phyloP scores from a whole-genome alignment of 2,797 vertebrate species.

The Scyliorhinus canicula region DNA sequence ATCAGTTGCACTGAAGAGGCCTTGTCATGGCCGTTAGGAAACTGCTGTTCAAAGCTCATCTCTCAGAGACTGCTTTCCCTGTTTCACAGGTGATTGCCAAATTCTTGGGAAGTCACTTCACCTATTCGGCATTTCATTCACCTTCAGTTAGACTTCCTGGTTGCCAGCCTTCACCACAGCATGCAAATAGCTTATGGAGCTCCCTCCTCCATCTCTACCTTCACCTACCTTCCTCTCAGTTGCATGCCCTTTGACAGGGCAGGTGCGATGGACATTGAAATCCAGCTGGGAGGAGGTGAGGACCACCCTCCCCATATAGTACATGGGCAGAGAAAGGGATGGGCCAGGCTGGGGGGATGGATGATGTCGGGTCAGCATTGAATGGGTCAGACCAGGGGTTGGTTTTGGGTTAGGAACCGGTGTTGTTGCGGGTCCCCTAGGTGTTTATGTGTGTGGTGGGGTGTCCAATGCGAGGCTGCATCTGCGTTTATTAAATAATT shows the following conservation, averaged over 20 bases:
- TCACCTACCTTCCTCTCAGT: background rate
- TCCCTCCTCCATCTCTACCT: background rate
- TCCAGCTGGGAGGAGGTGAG: background rate
- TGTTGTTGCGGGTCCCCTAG: no score
- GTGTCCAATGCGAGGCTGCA: no score
- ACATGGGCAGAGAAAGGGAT: no score
- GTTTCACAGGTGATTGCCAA: background rate
- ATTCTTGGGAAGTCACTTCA: background rate
- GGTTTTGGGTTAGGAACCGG: no score
- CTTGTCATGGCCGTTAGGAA: background rate
- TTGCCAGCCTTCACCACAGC: background rate
- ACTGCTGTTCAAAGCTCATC: background rate
- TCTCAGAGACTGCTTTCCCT: background rate
- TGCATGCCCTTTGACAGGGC: background rate
- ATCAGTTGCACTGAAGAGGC: background rate
- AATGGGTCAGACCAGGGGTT: no score
- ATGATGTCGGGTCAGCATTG: no score
- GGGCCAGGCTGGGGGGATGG: no score
- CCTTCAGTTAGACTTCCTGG: background rate
- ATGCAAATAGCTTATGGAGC: background rate
- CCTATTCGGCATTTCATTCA: background rate
- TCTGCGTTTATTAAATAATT: no score
- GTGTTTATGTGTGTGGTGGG: no score
- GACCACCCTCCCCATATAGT: background rate
- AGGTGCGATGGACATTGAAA: background rate